Percentiles rank a stretch among this genome's conserved stretches.
Evolutionary conservation across 1,140 invertebrate genomes (phyloP).

Genomic region (Halictus rubicundus): DNA sequence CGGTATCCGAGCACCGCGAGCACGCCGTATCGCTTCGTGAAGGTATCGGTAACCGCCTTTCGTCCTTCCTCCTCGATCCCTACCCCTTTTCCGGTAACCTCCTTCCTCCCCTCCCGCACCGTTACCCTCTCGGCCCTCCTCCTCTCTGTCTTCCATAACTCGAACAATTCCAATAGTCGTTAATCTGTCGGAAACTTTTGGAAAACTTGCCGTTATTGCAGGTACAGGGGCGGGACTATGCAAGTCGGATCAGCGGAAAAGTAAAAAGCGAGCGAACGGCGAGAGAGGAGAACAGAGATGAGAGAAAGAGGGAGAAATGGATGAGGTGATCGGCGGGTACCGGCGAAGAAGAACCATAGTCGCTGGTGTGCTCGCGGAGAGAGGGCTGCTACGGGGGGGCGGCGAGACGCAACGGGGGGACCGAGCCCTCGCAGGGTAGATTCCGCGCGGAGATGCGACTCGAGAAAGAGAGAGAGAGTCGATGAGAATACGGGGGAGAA

Average conservation of each 20-base stretch:
- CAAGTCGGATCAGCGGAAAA: conserved; percentile 52
- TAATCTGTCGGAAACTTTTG: conserved; percentile 76
- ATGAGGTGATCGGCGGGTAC: background rate
- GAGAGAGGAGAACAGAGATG: background rate
- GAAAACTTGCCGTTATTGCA: conserved; percentile 76
- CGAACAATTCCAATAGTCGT: conserved; percentile 77
- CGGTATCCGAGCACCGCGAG: background rate
- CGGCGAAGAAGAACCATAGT: conserved; percentile 36
- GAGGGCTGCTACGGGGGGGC: too few species aligned
- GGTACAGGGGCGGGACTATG: conserved; percentile 62
- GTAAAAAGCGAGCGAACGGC: conserved; percentile 11
- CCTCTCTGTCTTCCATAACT: conserved; percentile 62
- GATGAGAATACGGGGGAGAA: conserved; percentile 25
- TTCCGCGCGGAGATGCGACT: conserved; percentile 34
- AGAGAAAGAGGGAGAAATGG: background rate
- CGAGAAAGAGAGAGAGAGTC: conserved; percentile 12
- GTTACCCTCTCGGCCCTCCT: background rate
- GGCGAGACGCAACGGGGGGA: too few species aligned
- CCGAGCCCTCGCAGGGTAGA: conserved; percentile 39
- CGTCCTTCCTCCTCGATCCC: too few species aligned
- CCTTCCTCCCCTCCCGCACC: too few species aligned
- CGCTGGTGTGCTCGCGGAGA: background rate
- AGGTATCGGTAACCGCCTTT: background rate
- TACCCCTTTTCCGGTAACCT: too few species aligned
- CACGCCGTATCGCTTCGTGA: background rate